Percentiles rank a stretch among this genome's conserved stretches.
Evolutionary conservation across 2,888 invertebrate species (phyloP).

Genomic region (Rhimphoctona megacephalus): DNA sequence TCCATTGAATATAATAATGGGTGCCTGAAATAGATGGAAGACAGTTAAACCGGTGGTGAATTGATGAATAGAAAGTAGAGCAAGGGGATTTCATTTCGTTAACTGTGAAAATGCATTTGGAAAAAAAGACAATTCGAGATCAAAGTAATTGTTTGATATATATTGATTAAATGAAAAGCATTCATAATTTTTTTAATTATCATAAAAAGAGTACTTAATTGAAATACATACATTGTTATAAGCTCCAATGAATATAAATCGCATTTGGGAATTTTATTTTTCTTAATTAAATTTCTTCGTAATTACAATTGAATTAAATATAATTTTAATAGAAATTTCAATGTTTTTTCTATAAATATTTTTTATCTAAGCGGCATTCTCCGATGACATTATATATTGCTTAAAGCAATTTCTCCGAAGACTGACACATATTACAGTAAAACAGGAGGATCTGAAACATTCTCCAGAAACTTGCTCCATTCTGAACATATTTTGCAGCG

Average conservation of each 20-base stretch:
- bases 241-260: background rate
- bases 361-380: background rate
- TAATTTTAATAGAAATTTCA: background rate
- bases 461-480: constrained; percentile 10
- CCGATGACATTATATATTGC: background rate
- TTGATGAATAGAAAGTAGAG: constrained; percentile 10
- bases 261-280: background rate
- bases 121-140: background rate
- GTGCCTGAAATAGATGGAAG: background rate
- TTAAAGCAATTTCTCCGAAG: background rate
- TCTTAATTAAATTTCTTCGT: background rate
- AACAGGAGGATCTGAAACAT: constrained; percentile 8
- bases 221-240: background rate
- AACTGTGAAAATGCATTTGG: background rate
- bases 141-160: background rate
- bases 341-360: background rate
- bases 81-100: background rate
- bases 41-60: background rate
- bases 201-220: background rate
- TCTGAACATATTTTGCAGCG: constrained; percentile 34
- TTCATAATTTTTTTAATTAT: background rate
- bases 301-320: background rate
- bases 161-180: background rate
- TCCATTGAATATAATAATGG: constrained; percentile 7
- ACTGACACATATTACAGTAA: constrained; percentile 7